Conservation (phyloP, 2,797 vertebrate genomes). For the Geotrypetes seraphini region DNA sequence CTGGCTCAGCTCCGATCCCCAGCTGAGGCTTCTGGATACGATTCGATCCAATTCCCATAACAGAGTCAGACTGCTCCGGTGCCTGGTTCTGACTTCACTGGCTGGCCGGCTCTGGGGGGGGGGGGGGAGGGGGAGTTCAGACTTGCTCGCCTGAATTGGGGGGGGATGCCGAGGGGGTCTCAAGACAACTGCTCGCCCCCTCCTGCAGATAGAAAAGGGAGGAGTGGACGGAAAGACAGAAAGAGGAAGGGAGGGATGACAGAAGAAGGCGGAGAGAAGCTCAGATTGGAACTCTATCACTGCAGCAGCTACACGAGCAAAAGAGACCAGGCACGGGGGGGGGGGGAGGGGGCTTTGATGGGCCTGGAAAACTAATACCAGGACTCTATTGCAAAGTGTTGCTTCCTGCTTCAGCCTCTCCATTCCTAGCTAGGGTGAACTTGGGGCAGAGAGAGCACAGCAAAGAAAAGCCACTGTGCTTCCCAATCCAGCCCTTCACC, state of each 20-base stretch:
- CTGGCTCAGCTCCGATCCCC: neutral
- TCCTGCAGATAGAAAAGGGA: slow-evolving; percentile 1
- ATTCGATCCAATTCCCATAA: slow-evolving; percentile 3
- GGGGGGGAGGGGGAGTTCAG: too few relatives aligned
- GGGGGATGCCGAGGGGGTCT: too few relatives aligned
- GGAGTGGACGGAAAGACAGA: neutral
- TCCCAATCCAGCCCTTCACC: too few relatives aligned
- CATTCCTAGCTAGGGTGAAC: too few relatives aligned
- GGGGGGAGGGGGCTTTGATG: neutral
- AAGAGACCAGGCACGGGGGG: neutral
- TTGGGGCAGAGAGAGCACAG: neutral
- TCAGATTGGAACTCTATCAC: neutral
- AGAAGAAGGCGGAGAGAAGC: neutral
- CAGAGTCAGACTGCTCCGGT: too few relatives aligned
- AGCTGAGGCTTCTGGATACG: neutral
- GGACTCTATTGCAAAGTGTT: too few relatives aligned
- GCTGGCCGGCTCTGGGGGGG: too few relatives aligned
- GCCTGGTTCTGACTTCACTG: too few relatives aligned
- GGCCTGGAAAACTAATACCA: too few relatives aligned
- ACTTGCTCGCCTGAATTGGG: too few relatives aligned
- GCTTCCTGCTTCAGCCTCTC: too few relatives aligned
- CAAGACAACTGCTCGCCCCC: too few relatives aligned
- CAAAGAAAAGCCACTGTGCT: neutral
- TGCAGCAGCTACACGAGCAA: neutral
- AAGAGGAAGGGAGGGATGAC: neutral